A percentile compares a stretch with the other conserved stretches of the same genome.
Evolutionary conservation across 2,113 vertebrate genomes (phyloP).

Genomic region (Scophthalmus maximus): DNA sequence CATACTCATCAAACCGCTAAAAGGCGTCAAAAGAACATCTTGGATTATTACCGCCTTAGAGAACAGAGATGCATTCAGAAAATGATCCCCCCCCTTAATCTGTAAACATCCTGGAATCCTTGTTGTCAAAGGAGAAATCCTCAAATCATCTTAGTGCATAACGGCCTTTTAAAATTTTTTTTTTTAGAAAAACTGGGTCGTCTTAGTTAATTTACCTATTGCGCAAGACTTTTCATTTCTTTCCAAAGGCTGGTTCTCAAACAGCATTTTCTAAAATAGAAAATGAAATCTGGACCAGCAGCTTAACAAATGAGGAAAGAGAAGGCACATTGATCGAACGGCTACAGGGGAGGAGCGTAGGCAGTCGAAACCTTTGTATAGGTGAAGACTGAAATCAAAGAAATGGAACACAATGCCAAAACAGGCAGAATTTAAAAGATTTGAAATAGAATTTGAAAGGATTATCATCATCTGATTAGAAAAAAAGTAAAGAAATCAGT

Average conservation of each 20-base stretch:
- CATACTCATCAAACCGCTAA: slow-evolving; percentile 73
- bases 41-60: slow-evolving; percentile 79
- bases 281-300: slow-evolving; percentile 63
- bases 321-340: slow-evolving; percentile 22
- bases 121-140: slow-evolving; percentile 76
- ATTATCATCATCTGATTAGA: slow-evolving; percentile 20
- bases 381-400: slow-evolving; percentile 34
- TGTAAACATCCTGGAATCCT: slow-evolving; percentile 78
- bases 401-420: slow-evolving; percentile 10
- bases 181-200: slow-evolving; percentile 81
- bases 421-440: not conserved
- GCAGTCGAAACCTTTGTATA: slow-evolving; percentile 30
- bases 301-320: slow-evolving; percentile 33
- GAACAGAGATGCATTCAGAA: slow-evolving; percentile 70
- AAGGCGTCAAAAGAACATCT: slow-evolving; percentile 79
- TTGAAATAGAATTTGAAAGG: slow-evolving; percentile 13
- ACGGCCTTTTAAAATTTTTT: too few species aligned
- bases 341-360: slow-evolving; percentile 10
- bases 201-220: slow-evolving; percentile 76
- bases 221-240: slow-evolving; percentile 67
- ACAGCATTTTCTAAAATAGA: slow-evolving; percentile 72
- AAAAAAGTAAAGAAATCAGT: not conserved
- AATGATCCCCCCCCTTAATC: slow-evolving; percentile 72
- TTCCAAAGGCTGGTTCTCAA: slow-evolving; percentile 56
- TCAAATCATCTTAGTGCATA: slow-evolving; percentile 77